Evolutionary conservation across 2,888 invertebrate genomes (phyloP).

Genomic region (Sussaba pulchella): DNA sequence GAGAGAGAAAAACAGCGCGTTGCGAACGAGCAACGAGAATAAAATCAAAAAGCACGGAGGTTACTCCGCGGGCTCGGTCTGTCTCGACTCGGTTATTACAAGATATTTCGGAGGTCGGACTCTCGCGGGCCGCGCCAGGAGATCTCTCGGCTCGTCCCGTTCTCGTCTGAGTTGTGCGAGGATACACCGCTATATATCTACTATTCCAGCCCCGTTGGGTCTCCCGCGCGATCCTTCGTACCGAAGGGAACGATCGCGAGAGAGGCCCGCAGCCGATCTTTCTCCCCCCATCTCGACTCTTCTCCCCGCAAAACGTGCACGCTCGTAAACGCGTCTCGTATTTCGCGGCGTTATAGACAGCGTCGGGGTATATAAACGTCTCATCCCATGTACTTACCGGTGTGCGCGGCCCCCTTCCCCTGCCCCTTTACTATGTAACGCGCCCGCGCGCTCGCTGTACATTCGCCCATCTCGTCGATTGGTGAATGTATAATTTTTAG

Average conservation of each 20-base stretch:
- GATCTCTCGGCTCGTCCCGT: constrained; percentile 21
- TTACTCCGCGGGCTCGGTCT: constrained; percentile 15
- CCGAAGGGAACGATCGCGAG: constrained; percentile 5
- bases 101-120: constrained; percentile 77
- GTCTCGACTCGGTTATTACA: constrained; percentile 66
- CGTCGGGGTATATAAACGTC: constrained; percentile 84
- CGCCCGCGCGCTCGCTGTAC: constrained; percentile 44
- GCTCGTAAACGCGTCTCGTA: constrained; percentile 84
- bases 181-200: constrained; percentile 45
- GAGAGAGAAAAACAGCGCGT: constrained; percentile 13
- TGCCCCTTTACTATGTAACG: constrained; percentile 42
- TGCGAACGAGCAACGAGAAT: constrained; percentile 49
- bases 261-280: constrained; percentile 31
- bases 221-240: constrained; percentile 56
- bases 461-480: constrained; percentile 23
- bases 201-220: constrained; percentile 39
- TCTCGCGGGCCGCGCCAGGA: constrained; percentile 53
- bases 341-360: constrained; percentile 84
- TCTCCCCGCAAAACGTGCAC: constrained; percentile 75
- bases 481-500: constrained; percentile 65
- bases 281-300: constrained; percentile 24
- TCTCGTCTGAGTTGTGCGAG: constrained; percentile 29
- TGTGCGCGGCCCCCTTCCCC: constrained; percentile 61
- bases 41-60: constrained; percentile 50
- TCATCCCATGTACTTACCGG: constrained; percentile 83